Evolutionary conservation across 2,797 vertebrate genomes (phyloP).

Genomic region (Adelosebastes latens): DNA sequence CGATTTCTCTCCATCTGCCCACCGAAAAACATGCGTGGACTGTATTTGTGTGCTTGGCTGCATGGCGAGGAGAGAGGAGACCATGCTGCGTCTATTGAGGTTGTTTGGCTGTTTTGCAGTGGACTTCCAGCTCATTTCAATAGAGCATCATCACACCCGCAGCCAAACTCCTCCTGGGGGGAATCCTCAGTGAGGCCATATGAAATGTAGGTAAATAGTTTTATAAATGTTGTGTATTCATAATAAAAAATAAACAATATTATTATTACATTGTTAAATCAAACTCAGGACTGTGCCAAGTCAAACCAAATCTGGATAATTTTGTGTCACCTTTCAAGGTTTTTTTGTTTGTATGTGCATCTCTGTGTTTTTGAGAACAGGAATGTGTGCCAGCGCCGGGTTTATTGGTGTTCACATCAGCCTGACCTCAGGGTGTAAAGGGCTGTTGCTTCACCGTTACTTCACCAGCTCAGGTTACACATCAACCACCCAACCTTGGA

Average conservation of each 20-base stretch:
- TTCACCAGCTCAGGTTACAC: conserved; percentile 73
- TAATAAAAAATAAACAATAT: neutral
- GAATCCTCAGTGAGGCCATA: neutral
- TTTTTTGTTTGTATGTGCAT: conserved; percentile 19
- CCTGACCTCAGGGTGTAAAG: conserved; percentile 74
- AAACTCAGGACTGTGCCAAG: neutral
- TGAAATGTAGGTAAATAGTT: neutral
- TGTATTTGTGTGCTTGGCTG: conserved; percentile 25
- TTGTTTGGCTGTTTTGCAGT: neutral
- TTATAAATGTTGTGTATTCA: neutral
- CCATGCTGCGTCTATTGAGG: neutral
- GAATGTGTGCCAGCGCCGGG: conserved; percentile 56
- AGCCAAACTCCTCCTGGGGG: neutral
- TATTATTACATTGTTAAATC: neutral
- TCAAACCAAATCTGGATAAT: neutral
- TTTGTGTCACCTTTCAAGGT: neutral
- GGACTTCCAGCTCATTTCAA: conserved; percentile 7
- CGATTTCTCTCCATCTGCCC: conserved; percentile 60
- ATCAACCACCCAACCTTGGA: conserved; percentile 28
- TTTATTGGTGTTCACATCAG: conserved; percentile 74
- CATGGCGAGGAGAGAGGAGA: neutral
- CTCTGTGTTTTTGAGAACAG: conserved; percentile 22
- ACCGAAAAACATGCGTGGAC: conserved; percentile 38
- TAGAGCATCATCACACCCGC: conserved; percentile 1
- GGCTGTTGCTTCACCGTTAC: conserved; percentile 64